Percentiles rank a stretch among this genome's conserved stretches.
Conservation (phyloP, 2,888 invertebrate species). For the Pristionchus maxplancki region DNA sequence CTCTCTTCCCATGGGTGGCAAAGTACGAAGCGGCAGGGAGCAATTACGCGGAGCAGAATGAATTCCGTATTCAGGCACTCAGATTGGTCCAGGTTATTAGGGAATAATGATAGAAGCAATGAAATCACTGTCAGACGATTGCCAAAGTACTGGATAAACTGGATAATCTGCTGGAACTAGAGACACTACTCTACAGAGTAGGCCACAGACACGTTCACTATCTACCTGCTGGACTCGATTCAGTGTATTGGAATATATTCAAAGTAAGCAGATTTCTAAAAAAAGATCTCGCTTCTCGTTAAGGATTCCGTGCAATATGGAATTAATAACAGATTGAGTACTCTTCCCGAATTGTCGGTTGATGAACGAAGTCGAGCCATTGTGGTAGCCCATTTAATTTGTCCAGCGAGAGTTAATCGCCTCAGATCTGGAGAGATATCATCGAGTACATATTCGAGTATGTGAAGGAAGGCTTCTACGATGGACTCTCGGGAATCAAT, state of each 20-base stretch:
- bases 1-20: constrained; percentile 69
- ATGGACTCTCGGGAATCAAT: constrained; percentile 65
- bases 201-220: constrained; percentile 71
- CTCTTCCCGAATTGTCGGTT: constrained; percentile 62
- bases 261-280: constrained; percentile 58
- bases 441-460: constrained; percentile 70
- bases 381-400: constrained; percentile 46
- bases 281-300: not conserved
- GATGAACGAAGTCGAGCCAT: constrained; percentile 68
- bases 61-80: constrained; percentile 72
- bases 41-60: constrained; percentile 64
- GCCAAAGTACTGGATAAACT: constrained; percentile 73
- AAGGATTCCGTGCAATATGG: constrained; percentile 74
- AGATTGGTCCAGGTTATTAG: constrained; percentile 74
- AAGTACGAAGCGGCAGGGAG: constrained; percentile 66
- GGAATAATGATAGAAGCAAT: too few species aligned
- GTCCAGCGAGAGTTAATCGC: not conserved
- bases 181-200: constrained; percentile 65
- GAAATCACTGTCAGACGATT: constrained; percentile 68
- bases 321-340: constrained; percentile 60
- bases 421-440: constrained; percentile 69
- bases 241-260: constrained; percentile 74
- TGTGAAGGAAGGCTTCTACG: constrained; percentile 72
- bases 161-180: constrained; percentile 72
- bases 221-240: constrained; percentile 71